Conservation (phyloP, 2,888 invertebrate species). For the Perithous albicinctus region DNA sequence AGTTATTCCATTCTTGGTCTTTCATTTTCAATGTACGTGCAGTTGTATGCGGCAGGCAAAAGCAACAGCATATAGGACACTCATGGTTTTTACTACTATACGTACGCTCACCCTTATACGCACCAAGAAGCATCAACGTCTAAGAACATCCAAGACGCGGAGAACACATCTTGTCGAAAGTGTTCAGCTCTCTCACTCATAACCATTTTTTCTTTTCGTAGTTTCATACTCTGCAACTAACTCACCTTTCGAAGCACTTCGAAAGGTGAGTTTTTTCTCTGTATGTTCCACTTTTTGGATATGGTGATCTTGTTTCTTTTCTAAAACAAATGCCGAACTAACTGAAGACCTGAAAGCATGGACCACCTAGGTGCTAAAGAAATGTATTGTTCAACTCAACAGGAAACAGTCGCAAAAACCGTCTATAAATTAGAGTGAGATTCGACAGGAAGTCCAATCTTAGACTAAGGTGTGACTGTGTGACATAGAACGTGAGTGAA, state of each 20-base stretch:
- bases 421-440: slow-evolving; percentile 9
- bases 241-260: not conserved
- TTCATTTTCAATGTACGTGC: slow-evolving; percentile 39
- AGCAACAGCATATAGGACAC: slow-evolving; percentile 31
- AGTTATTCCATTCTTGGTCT: slow-evolving; percentile 28
- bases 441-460: slow-evolving; percentile 12
- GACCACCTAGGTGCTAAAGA: slow-evolving; percentile 47
- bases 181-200: slow-evolving; percentile 38
- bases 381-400: slow-evolving; percentile 31
- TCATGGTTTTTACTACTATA: slow-evolving; percentile 56
- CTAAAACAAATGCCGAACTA: not conserved
- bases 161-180: slow-evolving; percentile 52
- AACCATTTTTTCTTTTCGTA: slow-evolving; percentile 12
- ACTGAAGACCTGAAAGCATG: slow-evolving; percentile 56
- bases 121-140: slow-evolving; percentile 77
- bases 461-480: slow-evolving; percentile 20
- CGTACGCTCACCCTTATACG: slow-evolving; percentile 82
- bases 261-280: slow-evolving; percentile 4
- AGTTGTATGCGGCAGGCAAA: slow-evolving; percentile 2
- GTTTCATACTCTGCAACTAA: not conserved
- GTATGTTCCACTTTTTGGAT: slow-evolving; percentile 4
- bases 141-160: slow-evolving; percentile 72
- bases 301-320: slow-evolving; percentile 5
- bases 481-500: slow-evolving; percentile 10
- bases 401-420: slow-evolving; percentile 6